Percentiles rank a stretch among this genome's conserved stretches.
These are phyloP conservation scores for Limanda limanda DNA, from an alignment of 2,113 vertebrate genomes.

Conservation along the genomic window DNA sequence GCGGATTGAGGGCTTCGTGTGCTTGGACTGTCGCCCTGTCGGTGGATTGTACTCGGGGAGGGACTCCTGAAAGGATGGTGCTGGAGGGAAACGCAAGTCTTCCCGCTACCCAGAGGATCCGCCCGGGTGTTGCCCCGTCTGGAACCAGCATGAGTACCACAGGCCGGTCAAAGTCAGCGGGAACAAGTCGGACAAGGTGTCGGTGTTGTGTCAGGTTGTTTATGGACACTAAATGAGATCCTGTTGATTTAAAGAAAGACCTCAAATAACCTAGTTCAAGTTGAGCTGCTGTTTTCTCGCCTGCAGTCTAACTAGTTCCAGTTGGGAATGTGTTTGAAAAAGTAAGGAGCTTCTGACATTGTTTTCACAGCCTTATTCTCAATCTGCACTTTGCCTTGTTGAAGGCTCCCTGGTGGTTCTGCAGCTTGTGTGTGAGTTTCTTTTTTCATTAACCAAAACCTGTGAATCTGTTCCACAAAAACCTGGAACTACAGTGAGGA, in stretches of 20 bases:
- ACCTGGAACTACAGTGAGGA: slow-evolving; percentile 41
- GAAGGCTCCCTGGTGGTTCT: slow-evolving; percentile 64
- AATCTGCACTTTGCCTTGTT: slow-evolving; percentile 73
- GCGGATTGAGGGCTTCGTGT: slow-evolving; percentile 67
- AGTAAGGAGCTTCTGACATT: slow-evolving; percentile 37
- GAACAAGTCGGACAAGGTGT: slow-evolving; percentile 57
- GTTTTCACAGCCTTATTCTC: slow-evolving; percentile 23
- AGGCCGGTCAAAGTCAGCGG: slow-evolving; percentile 67
- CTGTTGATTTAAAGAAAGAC: slow-evolving; percentile 29
- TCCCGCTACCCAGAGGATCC: slow-evolving; percentile 84
- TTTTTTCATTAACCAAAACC: slow-evolving; percentile 41
- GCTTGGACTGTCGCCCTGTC: slow-evolving; percentile 27
- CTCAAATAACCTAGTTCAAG: background rate
- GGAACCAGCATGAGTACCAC: slow-evolving; percentile 85
- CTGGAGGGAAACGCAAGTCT: slow-evolving; percentile 76
- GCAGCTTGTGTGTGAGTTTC: background rate
- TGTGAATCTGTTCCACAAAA: slow-evolving; percentile 65
- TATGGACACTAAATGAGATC: slow-evolving; percentile 61
- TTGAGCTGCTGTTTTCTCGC: background rate
- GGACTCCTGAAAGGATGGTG: slow-evolving; percentile 91
- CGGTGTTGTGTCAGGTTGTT: slow-evolving; percentile 50
- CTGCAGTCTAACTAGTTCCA: background rate
- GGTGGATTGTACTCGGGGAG: slow-evolving; percentile 65
- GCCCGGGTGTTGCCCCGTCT: slow-evolving; percentile 80
- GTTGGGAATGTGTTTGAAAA: slow-evolving; percentile 16